Conservation (phyloP, 2,888 invertebrate genomes). For the Cryptus viduatorius region DNA sequence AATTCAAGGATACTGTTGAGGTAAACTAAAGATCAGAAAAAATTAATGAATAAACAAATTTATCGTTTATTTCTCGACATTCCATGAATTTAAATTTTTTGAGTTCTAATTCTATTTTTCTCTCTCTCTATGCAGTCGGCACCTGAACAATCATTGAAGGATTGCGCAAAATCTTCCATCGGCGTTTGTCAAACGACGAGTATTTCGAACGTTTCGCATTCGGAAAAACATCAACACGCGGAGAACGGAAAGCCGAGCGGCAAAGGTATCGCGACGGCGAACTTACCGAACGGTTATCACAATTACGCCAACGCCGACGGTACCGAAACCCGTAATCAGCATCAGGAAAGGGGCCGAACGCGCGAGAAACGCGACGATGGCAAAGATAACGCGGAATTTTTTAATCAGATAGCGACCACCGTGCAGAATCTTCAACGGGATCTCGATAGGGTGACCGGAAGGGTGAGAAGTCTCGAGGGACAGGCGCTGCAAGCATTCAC, state of each 20-base stretch:
- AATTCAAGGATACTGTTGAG: slow-evolving; percentile 93
- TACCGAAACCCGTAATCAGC: slow-evolving; percentile 59
- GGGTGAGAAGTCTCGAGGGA: slow-evolving; percentile 85
- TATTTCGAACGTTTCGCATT: slow-evolving; percentile 45
- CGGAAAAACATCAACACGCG: slow-evolving; percentile 41
- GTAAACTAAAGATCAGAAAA: slow-evolving; percentile 84
- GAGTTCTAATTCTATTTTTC: slow-evolving; percentile 56
- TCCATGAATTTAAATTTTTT: slow-evolving; percentile 65
- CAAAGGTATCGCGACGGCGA: slow-evolving; percentile 55
- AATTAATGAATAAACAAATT: neutral
- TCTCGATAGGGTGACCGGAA: slow-evolving; percentile 85
- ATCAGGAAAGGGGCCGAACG: slow-evolving; percentile 76
- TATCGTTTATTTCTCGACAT: neutral
- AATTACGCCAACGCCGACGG: slow-evolving; percentile 45
- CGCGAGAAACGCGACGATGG: slow-evolving; percentile 77
- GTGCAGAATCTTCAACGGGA: slow-evolving; percentile 86
- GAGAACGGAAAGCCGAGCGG: slow-evolving; percentile 24
- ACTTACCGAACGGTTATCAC: slow-evolving; percentile 75
- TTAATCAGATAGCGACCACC: slow-evolving; percentile 85
- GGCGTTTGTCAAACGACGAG: slow-evolving; percentile 72
- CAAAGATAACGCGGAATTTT: slow-evolving; percentile 82
- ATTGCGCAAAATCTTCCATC: slow-evolving; percentile 74
- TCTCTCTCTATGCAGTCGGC: slow-evolving; percentile 74
- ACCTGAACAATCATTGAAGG: slow-evolving; percentile 80
- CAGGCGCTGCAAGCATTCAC: slow-evolving; percentile 77